Evolutionary conservation across 2,797 vertebrate genomes (phyloP).

Genomic region (Oryzias sinensis): DNA sequence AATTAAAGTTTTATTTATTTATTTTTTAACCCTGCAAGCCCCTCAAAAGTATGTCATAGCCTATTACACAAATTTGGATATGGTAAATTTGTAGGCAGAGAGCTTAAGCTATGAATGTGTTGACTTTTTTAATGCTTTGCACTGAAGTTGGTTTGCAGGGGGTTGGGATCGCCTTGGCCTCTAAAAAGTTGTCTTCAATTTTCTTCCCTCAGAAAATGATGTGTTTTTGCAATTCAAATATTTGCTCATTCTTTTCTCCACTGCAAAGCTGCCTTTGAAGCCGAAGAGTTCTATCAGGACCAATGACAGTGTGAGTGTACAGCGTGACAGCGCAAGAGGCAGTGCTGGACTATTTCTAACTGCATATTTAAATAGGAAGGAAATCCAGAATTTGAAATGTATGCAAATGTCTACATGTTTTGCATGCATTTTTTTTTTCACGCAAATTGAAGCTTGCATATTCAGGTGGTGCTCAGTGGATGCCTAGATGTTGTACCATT

Average conservation of each 20-base stretch:
- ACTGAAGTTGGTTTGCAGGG: slow-evolving; percentile 61
- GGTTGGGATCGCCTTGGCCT: slow-evolving; percentile 72
- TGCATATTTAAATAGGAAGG: slow-evolving; percentile 80
- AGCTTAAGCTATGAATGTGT: slow-evolving; percentile 71
- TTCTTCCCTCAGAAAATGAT: slow-evolving; percentile 78
- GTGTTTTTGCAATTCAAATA: slow-evolving; percentile 99
- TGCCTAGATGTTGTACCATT: slow-evolving; percentile 68
- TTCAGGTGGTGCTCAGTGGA: slow-evolving; percentile 66
- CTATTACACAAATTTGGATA: slow-evolving; percentile 83
- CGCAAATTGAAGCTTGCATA: slow-evolving; percentile 67
- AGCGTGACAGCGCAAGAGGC: slow-evolving; percentile 97
- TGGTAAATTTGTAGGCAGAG: slow-evolving; percentile 76
- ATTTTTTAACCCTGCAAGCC: slow-evolving; percentile 59
- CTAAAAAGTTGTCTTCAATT: slow-evolving; percentile 81
- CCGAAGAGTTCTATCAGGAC: slow-evolving; percentile 93
- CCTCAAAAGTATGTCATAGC: slow-evolving; percentile 79
- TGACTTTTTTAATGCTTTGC: slow-evolving; percentile 59
- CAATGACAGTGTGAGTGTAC: slow-evolving; percentile 97
- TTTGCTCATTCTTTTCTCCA: slow-evolving; percentile 90
- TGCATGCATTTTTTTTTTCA: slow-evolving; percentile 61
- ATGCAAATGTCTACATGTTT: slow-evolving; percentile 80
- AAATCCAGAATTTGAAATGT: slow-evolving; percentile 77
- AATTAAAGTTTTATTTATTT: slow-evolving; percentile 66
- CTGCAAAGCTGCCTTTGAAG: slow-evolving; percentile 95
- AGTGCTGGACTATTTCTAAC: slow-evolving; percentile 77